Conservation (phyloP, 2,797 vertebrate species). For the Myripristis murdjan region DNA sequence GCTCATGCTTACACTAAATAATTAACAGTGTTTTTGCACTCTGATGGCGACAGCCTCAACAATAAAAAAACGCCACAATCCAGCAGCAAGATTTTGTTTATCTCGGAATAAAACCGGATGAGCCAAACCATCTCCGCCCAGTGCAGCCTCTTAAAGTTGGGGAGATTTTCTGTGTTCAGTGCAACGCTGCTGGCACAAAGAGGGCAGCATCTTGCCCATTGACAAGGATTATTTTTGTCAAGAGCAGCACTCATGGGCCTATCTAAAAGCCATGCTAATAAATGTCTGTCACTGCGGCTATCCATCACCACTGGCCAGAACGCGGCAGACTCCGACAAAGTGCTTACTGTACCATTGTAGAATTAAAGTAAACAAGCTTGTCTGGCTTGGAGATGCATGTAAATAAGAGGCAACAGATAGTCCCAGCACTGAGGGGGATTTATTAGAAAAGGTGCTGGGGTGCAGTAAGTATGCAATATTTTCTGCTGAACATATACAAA, state of each 20-base stretch:
- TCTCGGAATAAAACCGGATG: constrained; percentile 15
- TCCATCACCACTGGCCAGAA: constrained; percentile 73
- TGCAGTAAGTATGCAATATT: constrained; percentile 15
- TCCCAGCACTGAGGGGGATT: constrained; percentile 52
- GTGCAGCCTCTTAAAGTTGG: constrained; percentile 26
- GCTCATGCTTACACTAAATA: constrained; percentile 38
- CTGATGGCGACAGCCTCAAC: constrained; percentile 46
- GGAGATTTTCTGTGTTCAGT: constrained; percentile 24
- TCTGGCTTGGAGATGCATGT: constrained; percentile 62
- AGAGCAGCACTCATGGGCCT: constrained; percentile 75
- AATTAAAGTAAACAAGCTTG: constrained; percentile 80
- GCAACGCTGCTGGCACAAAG: constrained; percentile 54
- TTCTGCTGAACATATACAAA: neutral
- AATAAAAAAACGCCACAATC: constrained; percentile 37
- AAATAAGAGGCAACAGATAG: constrained; percentile 60
- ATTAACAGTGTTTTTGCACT: constrained; percentile 39
- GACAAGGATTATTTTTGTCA: constrained; percentile 83
- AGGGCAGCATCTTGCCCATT: constrained; percentile 61
- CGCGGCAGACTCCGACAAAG: constrained; percentile 53
- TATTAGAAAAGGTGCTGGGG: constrained; percentile 45
- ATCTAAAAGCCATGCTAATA: constrained; percentile 81
- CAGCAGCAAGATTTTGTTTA: constrained; percentile 39
- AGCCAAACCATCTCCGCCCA: constrained; percentile 38
- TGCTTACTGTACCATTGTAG: constrained; percentile 71
- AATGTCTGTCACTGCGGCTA: constrained; percentile 76